Evolutionary conservation across 2,797 vertebrate genomes (phyloP).

Genomic region (Pristis pectinata): DNA sequence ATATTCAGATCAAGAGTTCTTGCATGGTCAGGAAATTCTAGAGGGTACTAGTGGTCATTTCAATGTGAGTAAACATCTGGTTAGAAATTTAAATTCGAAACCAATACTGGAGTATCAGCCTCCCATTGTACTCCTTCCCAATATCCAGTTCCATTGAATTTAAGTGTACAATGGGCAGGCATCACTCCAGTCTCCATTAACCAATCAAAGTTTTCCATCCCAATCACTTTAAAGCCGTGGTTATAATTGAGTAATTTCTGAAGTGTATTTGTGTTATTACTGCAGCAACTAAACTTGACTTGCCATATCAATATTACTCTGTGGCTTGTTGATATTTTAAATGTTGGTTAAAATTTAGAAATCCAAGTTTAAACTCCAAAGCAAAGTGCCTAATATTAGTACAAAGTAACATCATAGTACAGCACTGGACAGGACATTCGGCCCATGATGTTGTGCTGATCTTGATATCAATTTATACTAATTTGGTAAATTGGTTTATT

Average conservation of each 20-base stretch:
- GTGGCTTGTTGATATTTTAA: neutral
- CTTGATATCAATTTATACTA: too few relatives aligned
- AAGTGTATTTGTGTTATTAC: neutral
- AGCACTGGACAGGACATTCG: too few relatives aligned
- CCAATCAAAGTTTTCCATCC: too few relatives aligned
- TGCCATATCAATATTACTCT: neutral
- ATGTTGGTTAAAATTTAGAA: neutral
- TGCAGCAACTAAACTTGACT: neutral
- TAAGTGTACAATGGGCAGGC: too few relatives aligned
- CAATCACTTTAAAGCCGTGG: neutral
- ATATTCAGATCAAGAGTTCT: neutral
- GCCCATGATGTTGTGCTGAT: too few relatives aligned
- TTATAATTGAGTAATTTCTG: neutral
- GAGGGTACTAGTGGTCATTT: neutral
- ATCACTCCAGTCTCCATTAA: too few relatives aligned
- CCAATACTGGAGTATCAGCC: too few relatives aligned
- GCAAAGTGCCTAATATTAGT: neutral
- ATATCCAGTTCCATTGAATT: too few relatives aligned
- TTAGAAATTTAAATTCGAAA: too few relatives aligned
- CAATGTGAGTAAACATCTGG: neutral
- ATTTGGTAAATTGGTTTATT: too few relatives aligned
- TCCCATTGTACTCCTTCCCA: too few relatives aligned
- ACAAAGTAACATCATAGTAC: neutral
- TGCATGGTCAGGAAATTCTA: neutral
- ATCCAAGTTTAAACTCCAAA: neutral